phyloP scores from a whole-genome alignment of 2,888 invertebrate genomes.

The Muschampia plurimacula region DNA sequence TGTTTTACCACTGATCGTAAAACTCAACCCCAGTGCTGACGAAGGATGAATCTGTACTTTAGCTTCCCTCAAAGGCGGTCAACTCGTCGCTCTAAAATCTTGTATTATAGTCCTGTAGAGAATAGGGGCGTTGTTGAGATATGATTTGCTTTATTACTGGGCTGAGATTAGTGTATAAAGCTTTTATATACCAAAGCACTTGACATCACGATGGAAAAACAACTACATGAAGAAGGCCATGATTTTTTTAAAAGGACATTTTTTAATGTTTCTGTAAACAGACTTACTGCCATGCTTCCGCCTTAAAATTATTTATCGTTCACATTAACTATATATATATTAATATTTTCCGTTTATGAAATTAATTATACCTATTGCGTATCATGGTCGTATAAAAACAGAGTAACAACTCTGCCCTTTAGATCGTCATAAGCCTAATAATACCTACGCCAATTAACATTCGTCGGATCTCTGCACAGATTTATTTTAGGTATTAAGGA shows the following conservation, averaged over 20 bases:
- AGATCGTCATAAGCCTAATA: no score
- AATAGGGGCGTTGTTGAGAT: constrained; percentile 66
- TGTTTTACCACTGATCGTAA: constrained; percentile 59
- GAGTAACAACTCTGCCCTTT: no score
- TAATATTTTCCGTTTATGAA: no score
- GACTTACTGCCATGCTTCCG: no score
- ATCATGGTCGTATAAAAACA: no score
- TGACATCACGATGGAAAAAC: background rate
- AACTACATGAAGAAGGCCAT: no score
- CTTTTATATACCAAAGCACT: background rate
- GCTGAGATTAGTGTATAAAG: constrained; percentile 41
- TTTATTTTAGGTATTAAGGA: background rate
- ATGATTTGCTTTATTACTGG: constrained; percentile 69
- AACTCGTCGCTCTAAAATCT: constrained; percentile 62
- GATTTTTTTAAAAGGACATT: background rate
- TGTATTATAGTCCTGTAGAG: constrained; percentile 69
- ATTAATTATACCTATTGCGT: no score
- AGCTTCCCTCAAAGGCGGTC: constrained; percentile 63
- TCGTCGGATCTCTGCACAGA: background rate
- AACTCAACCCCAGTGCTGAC: constrained; percentile 65
- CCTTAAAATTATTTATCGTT: no score
- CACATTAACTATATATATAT: no score
- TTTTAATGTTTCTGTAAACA: no score
- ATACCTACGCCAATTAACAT: background rate
- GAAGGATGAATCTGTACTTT: constrained; percentile 70